Percentiles rank a stretch among this genome's conserved stretches.
Evolutionary conservation across 2,113 vertebrate genomes (phyloP).

Genomic region (Syngnathus typhle): DNA sequence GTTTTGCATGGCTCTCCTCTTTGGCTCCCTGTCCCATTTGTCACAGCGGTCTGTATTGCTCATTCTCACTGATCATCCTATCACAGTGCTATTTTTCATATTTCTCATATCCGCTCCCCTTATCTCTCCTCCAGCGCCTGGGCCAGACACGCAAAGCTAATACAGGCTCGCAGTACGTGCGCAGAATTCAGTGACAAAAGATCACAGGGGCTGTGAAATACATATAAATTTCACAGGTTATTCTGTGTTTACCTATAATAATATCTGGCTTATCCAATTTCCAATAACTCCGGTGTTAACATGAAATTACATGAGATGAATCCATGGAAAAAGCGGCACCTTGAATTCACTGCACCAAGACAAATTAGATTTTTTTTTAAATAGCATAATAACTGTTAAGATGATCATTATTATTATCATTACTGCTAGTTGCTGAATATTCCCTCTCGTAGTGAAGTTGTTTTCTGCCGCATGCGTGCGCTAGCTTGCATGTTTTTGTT

Average conservation of each 20-base stretch:
- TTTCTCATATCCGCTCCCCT: conserved; percentile 73
- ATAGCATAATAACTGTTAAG: neutral
- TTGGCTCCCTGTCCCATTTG: conserved; percentile 67
- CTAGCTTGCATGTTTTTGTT: conserved; percentile 34
- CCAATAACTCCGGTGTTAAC: conserved; percentile 59
- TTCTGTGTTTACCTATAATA: conserved; percentile 60
- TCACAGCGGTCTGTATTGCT: conserved; percentile 58
- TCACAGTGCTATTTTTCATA: conserved; percentile 71
- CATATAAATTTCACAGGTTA: conserved; percentile 64
- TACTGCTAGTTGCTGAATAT: neutral
- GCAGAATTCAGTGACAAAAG: conserved; percentile 55
- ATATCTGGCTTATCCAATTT: conserved; percentile 59
- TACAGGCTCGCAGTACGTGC: conserved; percentile 61
- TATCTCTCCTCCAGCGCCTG: conserved; percentile 62
- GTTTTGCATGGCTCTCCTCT: conserved; percentile 63
- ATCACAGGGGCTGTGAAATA: conserved; percentile 63
- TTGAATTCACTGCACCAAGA: conserved; percentile 22
- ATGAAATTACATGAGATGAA: conserved; percentile 42
- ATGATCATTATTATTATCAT: neutral
- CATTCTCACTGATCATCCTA: conserved; percentile 71
- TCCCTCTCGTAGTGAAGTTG: conserved; percentile 1
- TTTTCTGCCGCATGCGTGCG: conserved; percentile 17
- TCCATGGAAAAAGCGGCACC: conserved; percentile 48
- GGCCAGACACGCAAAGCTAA: conserved; percentile 71
- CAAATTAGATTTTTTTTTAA: conserved; percentile 29